phyloP scores from a whole-genome alignment of 2,113 vertebrate species.

The Parus major region DNA sequence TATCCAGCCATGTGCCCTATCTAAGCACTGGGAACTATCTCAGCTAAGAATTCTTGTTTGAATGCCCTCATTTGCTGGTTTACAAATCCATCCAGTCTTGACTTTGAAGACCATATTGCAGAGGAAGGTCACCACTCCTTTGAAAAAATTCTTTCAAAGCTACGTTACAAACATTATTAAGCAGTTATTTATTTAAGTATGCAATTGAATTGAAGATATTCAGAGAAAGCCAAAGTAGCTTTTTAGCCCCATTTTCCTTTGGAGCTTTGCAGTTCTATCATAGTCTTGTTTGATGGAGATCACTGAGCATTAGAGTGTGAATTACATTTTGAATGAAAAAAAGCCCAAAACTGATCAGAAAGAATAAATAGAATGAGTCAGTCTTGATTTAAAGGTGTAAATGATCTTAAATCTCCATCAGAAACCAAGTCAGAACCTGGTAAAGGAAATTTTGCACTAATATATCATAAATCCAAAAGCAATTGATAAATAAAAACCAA shows the following conservation, averaged over 20 bases:
- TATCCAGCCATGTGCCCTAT: not conserved
- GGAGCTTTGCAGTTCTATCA: not conserved
- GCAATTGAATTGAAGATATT: not conserved
- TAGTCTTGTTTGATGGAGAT: not conserved
- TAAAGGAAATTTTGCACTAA: not conserved
- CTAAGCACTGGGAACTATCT: not conserved
- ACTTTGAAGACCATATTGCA: not conserved
- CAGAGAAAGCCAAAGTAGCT: not conserved
- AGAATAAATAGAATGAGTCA: not conserved
- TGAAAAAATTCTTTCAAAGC: not conserved
- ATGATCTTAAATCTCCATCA: not conserved
- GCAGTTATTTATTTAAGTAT: not conserved
- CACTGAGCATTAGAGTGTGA: not conserved
- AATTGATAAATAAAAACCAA: not conserved
- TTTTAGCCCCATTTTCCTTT: not conserved
- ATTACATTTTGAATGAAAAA: not conserved
- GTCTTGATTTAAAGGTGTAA: not conserved
- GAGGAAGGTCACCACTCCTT: not conserved
- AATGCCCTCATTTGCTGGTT: not conserved
- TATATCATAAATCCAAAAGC: not conserved
- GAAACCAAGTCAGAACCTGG: not conserved
- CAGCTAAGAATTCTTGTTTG: not conserved
- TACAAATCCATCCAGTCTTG: not conserved
- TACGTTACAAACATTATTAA: not conserved
- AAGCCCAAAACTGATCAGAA: not conserved